These are phyloP conservation scores for Actinopyga echinites DNA, from an alignment of 53 echinoderm and acorn worm species.

Conservation along the genomic window DNA sequence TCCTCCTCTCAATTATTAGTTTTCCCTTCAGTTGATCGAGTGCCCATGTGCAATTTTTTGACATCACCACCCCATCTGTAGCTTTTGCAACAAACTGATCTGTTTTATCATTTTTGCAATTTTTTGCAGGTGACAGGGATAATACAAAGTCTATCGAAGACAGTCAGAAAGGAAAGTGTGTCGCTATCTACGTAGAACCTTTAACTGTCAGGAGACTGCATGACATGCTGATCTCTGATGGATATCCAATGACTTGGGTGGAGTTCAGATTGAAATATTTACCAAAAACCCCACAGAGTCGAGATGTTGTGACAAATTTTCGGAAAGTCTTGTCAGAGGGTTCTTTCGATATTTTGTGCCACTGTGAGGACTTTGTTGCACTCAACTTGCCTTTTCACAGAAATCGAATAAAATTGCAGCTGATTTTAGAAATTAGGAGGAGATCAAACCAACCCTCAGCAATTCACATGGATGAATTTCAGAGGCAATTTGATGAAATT, in stretches of 20 bases:
- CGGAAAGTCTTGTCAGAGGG: not conserved
- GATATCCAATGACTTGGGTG: slow-evolving; percentile 23
- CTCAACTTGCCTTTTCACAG: slow-evolving; percentile 20
- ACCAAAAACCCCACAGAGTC: not conserved
- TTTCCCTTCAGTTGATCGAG: too few species aligned
- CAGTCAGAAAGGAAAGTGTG: too few species aligned
- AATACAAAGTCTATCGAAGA: too few species aligned
- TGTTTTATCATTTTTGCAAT: too few species aligned
- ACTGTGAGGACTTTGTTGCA: slow-evolving; percentile 14
- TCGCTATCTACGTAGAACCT: not conserved
- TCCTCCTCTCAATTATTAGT: too few species aligned
- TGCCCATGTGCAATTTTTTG: too few species aligned
- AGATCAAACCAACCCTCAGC: not conserved
- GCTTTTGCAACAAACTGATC: too few species aligned
- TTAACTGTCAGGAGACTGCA: not conserved
- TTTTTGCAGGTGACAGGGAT: too few species aligned
- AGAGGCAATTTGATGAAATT: slow-evolving; percentile 32
- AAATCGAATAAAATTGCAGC: slow-evolving; percentile 9
- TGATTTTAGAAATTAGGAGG: slow-evolving; percentile 10
- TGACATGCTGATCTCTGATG: not conserved
- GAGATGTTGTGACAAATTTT: not conserved
- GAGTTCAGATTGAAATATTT: not conserved
- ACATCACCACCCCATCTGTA: too few species aligned
- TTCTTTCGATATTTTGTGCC: not conserved
- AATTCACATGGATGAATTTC: not conserved